These are phyloP conservation scores for Tricholauxania praeusta DNA, from an alignment of 2,888 invertebrate species.

Conservation along the genomic window DNA sequence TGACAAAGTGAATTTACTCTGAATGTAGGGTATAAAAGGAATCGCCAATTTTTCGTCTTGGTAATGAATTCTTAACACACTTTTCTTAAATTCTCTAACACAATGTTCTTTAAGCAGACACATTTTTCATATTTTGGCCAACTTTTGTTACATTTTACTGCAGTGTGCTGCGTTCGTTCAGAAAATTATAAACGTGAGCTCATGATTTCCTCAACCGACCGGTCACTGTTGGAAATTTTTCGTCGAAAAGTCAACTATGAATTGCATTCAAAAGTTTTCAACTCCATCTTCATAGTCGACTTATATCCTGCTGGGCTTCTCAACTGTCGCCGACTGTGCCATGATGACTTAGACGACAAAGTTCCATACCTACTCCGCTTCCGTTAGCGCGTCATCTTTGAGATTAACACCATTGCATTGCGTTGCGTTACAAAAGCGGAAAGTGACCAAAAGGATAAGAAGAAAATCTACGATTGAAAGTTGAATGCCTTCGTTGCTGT, in stretches of 20 bases:
- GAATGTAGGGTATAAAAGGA: too few relatives aligned
- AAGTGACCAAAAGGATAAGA: conserved; percentile 13
- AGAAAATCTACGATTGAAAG: background rate
- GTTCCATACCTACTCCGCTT: conserved; percentile 16
- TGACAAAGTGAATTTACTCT: too few relatives aligned
- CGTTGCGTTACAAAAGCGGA: conserved; percentile 8
- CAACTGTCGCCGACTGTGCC: background rate
- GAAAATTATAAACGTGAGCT: conserved; percentile 31
- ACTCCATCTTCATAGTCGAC: background rate
- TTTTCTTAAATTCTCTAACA: too few relatives aligned
- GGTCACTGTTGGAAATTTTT: conserved; percentile 12
- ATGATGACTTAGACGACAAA: background rate
- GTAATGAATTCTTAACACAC: too few relatives aligned
- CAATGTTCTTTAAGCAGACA: too few relatives aligned
- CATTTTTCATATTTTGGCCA: too few relatives aligned
- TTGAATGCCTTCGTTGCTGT: background rate
- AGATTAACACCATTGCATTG: conserved; percentile 37
- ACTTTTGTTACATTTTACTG: too few relatives aligned
- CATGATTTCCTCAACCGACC: conserved; percentile 18
- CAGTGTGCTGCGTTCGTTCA: too few relatives aligned
- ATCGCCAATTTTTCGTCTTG: too few relatives aligned
- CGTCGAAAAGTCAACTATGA: conserved; percentile 32
- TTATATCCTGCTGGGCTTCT: conserved; percentile 11
- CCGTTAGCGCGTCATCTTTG: conserved; percentile 34
- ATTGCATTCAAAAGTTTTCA: conserved; percentile 42